Evolutionary conservation across 1,140 invertebrate genomes (phyloP), one percentile per base, ranked within the genome.

Genomic region (Holotrichia oblita): DNA sequence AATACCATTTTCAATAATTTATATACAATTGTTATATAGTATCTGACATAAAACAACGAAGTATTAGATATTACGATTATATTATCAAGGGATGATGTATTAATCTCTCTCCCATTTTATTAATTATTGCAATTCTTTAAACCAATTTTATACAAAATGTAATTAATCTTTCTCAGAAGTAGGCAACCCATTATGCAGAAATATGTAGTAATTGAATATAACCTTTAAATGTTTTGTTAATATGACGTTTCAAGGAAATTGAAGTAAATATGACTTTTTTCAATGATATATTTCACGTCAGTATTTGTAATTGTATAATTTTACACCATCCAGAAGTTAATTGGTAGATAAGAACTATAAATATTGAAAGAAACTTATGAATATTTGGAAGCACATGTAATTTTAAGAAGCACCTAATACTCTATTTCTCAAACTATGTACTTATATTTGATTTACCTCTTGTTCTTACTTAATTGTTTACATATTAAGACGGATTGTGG

Each of bases 401-500:
- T 40, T 74, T 41, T 74, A 74, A 74, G 17, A 44, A 74, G 17
- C 22, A 34, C 22, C 34, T 42, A 20, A 40, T 40, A 74, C 34
- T 69, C 64, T 40, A 69, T 69, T 55, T 55, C 48, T 55, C 48
- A 77, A 76, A 82, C 78, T 41, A 83, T 83, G 83, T 83, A 83
- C 83, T 83, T 83, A 83, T 74, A 73, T 41, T 77, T 76, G 27
- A 61, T 79, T 74, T 64, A 69, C 55, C 77, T 78, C 76, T 77
- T 81, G 79, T 44, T 79, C 48, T 40, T 82, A 83, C 78, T 82
- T 81, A 81, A 61, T 74, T 72, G 76, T 69, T 55, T 80, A 72
- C 72, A 22, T 17, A 73, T 42, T 34, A 61, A 20, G 40, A 40
- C 79, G 10, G 81, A 81, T 69, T 85, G 85, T 82, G 83, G 83